Conservation (phyloP, 2,797 vertebrate species). For the Bucorvus abyssinicus region DNA sequence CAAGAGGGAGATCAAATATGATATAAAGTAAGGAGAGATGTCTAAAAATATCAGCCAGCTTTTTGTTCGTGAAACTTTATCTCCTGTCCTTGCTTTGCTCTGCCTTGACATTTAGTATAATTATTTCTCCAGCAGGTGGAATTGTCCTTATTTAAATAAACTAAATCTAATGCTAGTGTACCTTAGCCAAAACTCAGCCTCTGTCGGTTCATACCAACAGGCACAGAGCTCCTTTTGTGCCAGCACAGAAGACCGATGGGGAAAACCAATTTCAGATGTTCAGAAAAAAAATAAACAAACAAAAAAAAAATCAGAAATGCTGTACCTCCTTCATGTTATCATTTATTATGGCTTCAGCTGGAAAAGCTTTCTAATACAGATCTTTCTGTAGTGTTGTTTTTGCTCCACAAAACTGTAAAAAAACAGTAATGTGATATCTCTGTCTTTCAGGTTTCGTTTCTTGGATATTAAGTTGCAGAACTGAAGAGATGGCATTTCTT, state of each 20-base stretch:
- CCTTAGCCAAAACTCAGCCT: neutral
- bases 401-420: neutral
- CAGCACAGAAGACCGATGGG: neutral
- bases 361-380: neutral
- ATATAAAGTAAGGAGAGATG: conserved; percentile 2
- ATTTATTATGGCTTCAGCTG: neutral
- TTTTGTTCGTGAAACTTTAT: conserved; percentile 58
- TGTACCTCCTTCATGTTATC: conserved; percentile 28
- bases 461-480: conserved; percentile 66
- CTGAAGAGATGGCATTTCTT: conserved; percentile 74
- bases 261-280: neutral
- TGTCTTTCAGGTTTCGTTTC: conserved; percentile 65
- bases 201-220: neutral
- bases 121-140: conserved; percentile 68
- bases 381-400: neutral
- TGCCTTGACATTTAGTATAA: conserved; percentile 66
- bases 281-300: neutral
- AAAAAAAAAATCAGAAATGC: neutral
- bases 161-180: neutral
- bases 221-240: neutral
- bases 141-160: conserved; percentile 60
- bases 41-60: conserved; percentile 55
- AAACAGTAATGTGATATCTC: conserved; percentile 31
- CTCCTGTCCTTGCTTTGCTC: conserved; percentile 55
- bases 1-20: neutral